phyloP scores from a whole-genome alignment of 35 echinoderm and acorn worm species.

The Ptychodera flava region DNA sequence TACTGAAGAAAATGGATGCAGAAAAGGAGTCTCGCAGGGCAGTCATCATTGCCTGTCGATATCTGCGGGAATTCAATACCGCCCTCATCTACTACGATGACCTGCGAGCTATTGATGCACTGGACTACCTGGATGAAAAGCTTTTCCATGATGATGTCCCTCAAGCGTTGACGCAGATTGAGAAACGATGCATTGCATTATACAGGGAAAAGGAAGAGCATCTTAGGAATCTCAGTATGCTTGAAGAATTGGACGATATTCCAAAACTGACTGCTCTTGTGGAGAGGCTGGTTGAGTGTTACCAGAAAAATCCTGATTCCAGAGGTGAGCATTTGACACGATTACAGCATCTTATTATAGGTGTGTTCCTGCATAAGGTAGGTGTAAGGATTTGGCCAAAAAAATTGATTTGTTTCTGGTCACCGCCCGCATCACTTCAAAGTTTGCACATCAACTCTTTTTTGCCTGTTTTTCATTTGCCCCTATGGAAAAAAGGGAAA shows the following conservation, averaged over 20 bases:
- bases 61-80: constrained; percentile 41
- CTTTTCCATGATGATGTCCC: background rate
- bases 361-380: too few species aligned
- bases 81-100: constrained; percentile 59
- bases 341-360: too few species aligned
- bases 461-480: too few species aligned
- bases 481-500: too few species aligned
- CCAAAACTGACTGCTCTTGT: constrained; percentile 30
- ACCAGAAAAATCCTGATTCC: constrained; percentile 25
- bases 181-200: constrained; percentile 10
- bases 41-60: constrained; percentile 18
- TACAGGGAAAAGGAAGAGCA: background rate
- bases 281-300: constrained; percentile 23
- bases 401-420: too few species aligned
- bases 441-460: too few species aligned
- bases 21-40: constrained; percentile 2
- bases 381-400: too few species aligned
- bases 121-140: constrained; percentile 17
- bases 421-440: too few species aligned
- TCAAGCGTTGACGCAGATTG: background rate
- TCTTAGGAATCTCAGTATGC: constrained; percentile 17
- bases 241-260: constrained; percentile 15
- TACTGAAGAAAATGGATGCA: constrained; percentile 12
- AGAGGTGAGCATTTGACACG: too few species aligned
- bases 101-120: constrained; percentile 32